Conservation (phyloP, 2,113 vertebrate species). For the Aphelocoma coerulescens region DNA sequence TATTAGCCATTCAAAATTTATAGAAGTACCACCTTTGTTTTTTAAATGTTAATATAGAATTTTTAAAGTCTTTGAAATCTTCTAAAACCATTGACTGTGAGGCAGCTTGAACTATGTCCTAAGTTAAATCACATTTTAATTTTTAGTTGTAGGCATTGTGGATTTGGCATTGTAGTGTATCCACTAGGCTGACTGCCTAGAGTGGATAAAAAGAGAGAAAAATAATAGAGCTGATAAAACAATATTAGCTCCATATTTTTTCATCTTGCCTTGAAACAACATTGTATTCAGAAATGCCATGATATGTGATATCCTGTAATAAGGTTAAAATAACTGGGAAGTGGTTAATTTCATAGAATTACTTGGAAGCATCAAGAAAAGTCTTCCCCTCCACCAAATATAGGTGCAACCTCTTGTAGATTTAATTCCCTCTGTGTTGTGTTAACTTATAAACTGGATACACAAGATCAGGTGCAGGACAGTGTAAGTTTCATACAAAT, state of each 20-base stretch:
- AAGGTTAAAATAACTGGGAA: neutral
- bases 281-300: neutral
- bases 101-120: neutral
- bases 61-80: neutral
- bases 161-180: neutral
- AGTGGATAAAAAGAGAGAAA: neutral
- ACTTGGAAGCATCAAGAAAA: neutral
- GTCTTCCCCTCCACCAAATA: neutral
- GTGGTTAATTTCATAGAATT: neutral
- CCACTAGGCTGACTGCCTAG: neutral
- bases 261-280: neutral
- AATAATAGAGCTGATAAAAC: neutral
- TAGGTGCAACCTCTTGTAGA: neutral
- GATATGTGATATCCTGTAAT: neutral
- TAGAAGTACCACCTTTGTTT: neutral
- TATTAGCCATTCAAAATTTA: neutral
- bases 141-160: neutral
- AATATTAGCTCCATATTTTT: neutral
- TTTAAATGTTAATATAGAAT: neutral
- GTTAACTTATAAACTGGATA: neutral
- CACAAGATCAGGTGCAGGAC: neutral
- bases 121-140: neutral
- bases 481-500: neutral
- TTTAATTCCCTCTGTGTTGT: neutral
- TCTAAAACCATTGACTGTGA: neutral